phyloP scores from a whole-genome alignment of 2,888 invertebrate species.

The Leptinotarsa juncta region DNA sequence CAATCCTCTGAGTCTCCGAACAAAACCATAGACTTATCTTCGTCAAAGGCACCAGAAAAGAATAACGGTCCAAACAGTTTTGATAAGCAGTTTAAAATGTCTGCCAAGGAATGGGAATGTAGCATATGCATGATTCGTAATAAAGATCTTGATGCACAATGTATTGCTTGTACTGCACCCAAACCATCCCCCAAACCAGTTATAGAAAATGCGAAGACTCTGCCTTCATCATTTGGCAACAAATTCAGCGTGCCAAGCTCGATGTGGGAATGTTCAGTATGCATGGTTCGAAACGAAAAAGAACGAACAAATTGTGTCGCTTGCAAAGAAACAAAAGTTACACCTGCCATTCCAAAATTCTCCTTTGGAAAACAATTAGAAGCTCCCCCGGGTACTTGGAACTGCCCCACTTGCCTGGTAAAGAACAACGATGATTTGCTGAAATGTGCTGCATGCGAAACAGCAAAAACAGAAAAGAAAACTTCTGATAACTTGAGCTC shows the following conservation, averaged over 20 bases:
- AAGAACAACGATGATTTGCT: conserved; percentile 66
- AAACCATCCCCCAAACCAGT: conserved; percentile 34
- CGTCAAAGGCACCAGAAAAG: not conserved
- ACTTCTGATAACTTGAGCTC: conserved; percentile 37
- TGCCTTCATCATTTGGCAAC: conserved; percentile 45
- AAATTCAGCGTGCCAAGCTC: conserved; percentile 53
- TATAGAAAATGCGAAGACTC: conserved; percentile 63
- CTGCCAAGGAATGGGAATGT: conserved; percentile 31
- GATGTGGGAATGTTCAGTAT: conserved; percentile 72
- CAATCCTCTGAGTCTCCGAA: not conserved
- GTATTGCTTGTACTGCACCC: conserved; percentile 29
- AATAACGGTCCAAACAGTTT: conserved; percentile 23
- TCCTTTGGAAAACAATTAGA: conserved; percentile 55
- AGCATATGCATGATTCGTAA: conserved; percentile 27
- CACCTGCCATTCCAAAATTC: conserved; percentile 65
- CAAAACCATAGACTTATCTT: not conserved
- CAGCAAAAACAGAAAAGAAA: conserved; percentile 64
- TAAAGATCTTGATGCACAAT: conserved; percentile 23
- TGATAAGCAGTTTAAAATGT: conserved; percentile 18
- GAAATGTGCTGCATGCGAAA: conserved; percentile 70
- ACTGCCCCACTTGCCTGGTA: conserved; percentile 71
- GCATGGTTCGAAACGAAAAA: conserved; percentile 70
- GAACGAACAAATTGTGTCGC: conserved; percentile 68
- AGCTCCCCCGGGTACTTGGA: conserved; percentile 69
- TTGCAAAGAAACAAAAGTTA: conserved; percentile 68